phyloP scores from a whole-genome alignment of 2,888 invertebrate species.

The Nomada ruficornis region DNA sequence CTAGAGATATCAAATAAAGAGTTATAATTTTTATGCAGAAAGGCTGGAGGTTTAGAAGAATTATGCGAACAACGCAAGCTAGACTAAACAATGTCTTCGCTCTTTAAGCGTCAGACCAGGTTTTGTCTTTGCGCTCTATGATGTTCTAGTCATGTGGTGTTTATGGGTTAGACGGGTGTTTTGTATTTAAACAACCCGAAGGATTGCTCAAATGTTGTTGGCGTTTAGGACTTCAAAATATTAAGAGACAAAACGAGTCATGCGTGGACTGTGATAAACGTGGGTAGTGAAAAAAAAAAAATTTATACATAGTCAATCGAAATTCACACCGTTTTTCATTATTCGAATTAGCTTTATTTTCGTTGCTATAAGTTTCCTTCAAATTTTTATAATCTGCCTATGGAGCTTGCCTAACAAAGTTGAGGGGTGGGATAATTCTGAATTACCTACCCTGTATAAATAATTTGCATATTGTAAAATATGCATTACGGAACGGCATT shows the following conservation, averaged over 20 bases:
- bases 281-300: constrained; percentile 77
- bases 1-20: constrained; percentile 61
- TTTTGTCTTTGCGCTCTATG: constrained; percentile 75
- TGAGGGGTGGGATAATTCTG: constrained; percentile 15
- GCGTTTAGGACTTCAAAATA: constrained; percentile 81
- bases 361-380: constrained; percentile 50
- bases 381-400: constrained; percentile 67
- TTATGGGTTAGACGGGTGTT: constrained; percentile 72
- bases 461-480: constrained; percentile 29
- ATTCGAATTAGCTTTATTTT: constrained; percentile 65
- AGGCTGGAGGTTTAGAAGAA: constrained; percentile 80
- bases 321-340: constrained; percentile 68
- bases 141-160: constrained; percentile 82
- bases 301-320: constrained; percentile 72
- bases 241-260: constrained; percentile 82
- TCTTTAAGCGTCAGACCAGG: constrained; percentile 62
- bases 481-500: constrained; percentile 57
- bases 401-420: constrained; percentile 67
- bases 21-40: constrained; percentile 72
- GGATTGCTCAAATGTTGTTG: constrained; percentile 83
- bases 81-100: constrained; percentile 77
- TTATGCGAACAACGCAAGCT: constrained; percentile 82
- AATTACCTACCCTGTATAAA: constrained; percentile 22
- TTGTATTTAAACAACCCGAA: constrained; percentile 75
- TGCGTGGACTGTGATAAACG: constrained; percentile 84